phyloP scores from a whole-genome alignment of 1,140 invertebrate species.

The Globodera ellingtonae region DNA sequence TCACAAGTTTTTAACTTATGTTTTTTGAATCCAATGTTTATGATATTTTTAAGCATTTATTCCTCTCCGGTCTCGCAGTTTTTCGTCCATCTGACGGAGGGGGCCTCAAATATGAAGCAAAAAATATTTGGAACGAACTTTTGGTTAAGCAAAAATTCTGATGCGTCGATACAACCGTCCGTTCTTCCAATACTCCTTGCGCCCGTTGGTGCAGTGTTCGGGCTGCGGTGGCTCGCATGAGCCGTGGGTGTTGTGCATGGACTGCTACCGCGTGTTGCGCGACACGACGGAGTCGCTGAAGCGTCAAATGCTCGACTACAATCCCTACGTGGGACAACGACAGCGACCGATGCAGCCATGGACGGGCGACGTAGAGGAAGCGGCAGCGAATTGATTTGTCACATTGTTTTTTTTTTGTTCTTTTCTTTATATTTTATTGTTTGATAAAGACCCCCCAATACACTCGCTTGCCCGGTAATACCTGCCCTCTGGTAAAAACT shows the following conservation, averaged over 20 bases:
- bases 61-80: too few relatives aligned
- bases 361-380: neutral
- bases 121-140: too few relatives aligned
- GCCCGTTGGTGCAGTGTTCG: neutral
- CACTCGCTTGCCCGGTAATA: too few relatives aligned
- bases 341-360: neutral
- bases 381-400: neutral
- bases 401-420: too few relatives aligned
- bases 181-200: neutral
- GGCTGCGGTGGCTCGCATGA: neutral
- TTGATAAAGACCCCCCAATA: neutral
- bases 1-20: too few relatives aligned
- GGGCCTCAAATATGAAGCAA: too few relatives aligned
- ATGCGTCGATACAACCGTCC: neutral
- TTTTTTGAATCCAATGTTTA: neutral
- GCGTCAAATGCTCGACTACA: neutral
- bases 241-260: constrained; percentile 7
- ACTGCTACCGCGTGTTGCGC: constrained; percentile 8
- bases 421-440: neutral
- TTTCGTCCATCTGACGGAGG: too few relatives aligned
- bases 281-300: neutral
- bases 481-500: too few relatives aligned
- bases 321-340: neutral
- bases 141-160: neutral
- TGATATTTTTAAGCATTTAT: too few relatives aligned